Evolutionary conservation across 2,888 invertebrate genomes (phyloP).

Genomic region (Entomobrya multifasciata): DNA sequence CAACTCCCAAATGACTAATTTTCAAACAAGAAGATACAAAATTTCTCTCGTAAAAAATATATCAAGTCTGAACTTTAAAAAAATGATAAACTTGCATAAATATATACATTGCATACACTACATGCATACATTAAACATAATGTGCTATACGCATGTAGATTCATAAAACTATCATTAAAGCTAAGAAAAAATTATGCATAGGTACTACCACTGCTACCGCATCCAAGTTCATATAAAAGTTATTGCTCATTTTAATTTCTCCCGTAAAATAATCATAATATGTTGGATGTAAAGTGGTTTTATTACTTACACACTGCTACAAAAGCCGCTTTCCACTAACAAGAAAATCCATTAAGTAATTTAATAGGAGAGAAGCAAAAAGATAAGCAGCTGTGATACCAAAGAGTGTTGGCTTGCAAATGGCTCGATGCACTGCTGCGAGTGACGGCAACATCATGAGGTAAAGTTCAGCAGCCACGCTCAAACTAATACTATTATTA

Average conservation of each 20-base stretch:
- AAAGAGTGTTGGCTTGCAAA: slow-evolving; percentile 21
- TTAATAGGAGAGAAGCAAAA: slow-evolving; percentile 37
- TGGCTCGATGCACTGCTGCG: neutral
- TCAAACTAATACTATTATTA: neutral
- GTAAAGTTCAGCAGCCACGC: neutral
- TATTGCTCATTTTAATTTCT: slow-evolving; percentile 50
- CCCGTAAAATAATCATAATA: slow-evolving; percentile 53
- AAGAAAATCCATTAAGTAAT: slow-evolving; percentile 56
- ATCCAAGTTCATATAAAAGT: slow-evolving; percentile 4
- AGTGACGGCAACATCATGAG: neutral
- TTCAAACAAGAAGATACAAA: neutral
- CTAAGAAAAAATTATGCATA: too few species aligned
- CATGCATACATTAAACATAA: too few species aligned
- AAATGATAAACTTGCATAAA: neutral
- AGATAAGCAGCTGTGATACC: slow-evolving; percentile 52
- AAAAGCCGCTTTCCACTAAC: slow-evolving; percentile 6
- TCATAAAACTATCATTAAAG: too few species aligned
- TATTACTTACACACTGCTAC: slow-evolving; percentile 20
- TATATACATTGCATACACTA: too few species aligned
- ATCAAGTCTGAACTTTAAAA: neutral
- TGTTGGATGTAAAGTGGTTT: slow-evolving; percentile 19
- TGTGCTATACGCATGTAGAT: too few species aligned
- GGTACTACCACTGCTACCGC: too few species aligned
- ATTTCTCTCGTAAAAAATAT: neutral
- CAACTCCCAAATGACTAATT: neutral